These are phyloP conservation scores for Agriotes lineatus DNA, from an alignment of 2,888 invertebrate species.

Conservation along the genomic window DNA sequence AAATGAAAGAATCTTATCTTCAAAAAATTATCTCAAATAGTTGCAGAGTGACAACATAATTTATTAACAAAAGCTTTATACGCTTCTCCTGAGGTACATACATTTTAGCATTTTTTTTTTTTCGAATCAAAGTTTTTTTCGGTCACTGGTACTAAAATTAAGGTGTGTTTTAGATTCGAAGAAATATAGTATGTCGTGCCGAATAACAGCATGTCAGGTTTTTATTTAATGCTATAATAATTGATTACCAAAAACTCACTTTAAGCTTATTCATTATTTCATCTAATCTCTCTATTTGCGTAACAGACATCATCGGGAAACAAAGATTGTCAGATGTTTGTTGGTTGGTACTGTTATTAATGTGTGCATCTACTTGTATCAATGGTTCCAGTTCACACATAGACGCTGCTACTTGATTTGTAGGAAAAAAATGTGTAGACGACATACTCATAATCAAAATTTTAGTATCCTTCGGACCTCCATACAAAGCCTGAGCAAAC, in stretches of 20 bases:
- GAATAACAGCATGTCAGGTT: too few species aligned
- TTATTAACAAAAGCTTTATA: too few species aligned
- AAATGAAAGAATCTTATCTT: too few species aligned
- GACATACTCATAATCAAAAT: slow-evolving; percentile 63
- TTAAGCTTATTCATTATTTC: slow-evolving; percentile 54
- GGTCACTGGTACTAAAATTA: too few species aligned
- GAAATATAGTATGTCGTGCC: too few species aligned
- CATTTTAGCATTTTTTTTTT: too few species aligned
- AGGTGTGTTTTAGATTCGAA: too few species aligned
- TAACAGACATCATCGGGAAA: slow-evolving; percentile 56
- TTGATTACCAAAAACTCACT: slow-evolving; percentile 34
- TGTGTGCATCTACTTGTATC: slow-evolving; percentile 35
- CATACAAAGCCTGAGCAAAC: slow-evolving; percentile 68
- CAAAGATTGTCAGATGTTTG: slow-evolving; percentile 46
- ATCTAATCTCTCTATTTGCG: slow-evolving; percentile 59
- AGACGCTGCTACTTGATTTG: slow-evolving; percentile 51
- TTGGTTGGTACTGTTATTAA: slow-evolving; percentile 14
- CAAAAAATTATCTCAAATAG: too few species aligned
- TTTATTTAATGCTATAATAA: too few species aligned
- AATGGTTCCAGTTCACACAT: slow-evolving; percentile 55
- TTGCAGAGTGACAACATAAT: too few species aligned
- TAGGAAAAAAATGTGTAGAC: slow-evolving; percentile 54
- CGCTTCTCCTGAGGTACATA: too few species aligned
- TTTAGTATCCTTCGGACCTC: slow-evolving; percentile 65
- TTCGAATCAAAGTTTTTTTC: too few species aligned